Percentiles rank a stretch among this genome's conserved stretches.
These are phyloP conservation scores for Diprion similis DNA, from an alignment of 1,140 invertebrate species.

Conservation along the genomic window DNA sequence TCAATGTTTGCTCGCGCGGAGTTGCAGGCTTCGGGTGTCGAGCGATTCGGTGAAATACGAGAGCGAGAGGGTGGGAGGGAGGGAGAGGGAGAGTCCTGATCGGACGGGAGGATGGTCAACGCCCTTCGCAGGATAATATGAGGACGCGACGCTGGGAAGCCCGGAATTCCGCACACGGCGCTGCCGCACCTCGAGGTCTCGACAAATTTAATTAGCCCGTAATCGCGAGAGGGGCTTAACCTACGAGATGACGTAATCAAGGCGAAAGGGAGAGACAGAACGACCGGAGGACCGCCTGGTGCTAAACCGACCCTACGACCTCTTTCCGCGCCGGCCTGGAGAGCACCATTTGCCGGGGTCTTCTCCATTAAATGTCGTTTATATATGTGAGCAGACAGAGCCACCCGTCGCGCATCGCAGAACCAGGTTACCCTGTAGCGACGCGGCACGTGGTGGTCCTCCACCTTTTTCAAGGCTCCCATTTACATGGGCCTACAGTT, in stretches of 20 bases:
- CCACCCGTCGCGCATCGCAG: not conserved
- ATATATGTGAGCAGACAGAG: conserved; percentile 1
- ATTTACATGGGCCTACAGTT: not conserved
- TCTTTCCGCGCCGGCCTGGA: conserved; percentile 20
- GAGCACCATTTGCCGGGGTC: conserved; percentile 21
- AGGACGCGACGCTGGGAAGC: not conserved
- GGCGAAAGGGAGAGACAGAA: conserved; percentile 1
- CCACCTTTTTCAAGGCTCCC: not conserved
- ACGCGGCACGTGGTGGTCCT: not conserved
- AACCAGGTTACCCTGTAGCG: not conserved
- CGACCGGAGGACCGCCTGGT: not conserved
- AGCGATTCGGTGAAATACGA: not conserved
- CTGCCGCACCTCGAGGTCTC: conserved; percentile 11
- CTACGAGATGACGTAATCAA: conserved; percentile 29
- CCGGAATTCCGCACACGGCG: conserved; percentile 10
- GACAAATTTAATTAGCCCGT: conserved; percentile 29
- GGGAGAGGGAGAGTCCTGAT: not conserved
- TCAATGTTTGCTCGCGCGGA: conserved; percentile 45
- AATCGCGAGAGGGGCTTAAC: conserved; percentile 27
- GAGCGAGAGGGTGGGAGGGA: not conserved
- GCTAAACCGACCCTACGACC: not conserved
- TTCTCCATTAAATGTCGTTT: conserved; percentile 22
- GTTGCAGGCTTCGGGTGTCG: conserved; percentile 33
- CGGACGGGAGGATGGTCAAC: not conserved
- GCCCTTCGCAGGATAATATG: not conserved